Conservation (phyloP, 1,140 invertebrate genomes). For the Teleogryllus occipitalis region DNA sequence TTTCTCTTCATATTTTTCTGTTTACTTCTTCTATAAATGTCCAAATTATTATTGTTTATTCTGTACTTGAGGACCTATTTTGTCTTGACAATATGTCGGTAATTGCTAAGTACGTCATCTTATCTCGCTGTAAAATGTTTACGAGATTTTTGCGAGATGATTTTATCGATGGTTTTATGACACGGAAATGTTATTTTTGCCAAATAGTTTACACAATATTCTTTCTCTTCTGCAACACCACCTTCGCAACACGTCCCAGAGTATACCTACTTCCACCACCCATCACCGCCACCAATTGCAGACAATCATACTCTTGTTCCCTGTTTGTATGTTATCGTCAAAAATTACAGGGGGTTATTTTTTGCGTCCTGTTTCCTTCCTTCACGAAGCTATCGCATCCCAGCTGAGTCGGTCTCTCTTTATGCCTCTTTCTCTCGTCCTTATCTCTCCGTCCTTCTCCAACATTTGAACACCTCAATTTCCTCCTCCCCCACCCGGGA, state of each 20-base stretch:
- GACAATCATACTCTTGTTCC: conserved; percentile 4
- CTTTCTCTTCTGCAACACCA: background rate
- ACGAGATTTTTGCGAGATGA: no score
- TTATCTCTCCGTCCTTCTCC: background rate
- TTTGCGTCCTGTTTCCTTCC: background rate
- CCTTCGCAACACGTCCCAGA: background rate
- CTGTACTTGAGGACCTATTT: no score
- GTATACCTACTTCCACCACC: background rate
- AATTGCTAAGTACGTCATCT: no score
- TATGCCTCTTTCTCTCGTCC: background rate
- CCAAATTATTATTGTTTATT: no score
- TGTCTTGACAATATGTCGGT: no score
- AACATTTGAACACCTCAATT: conserved; percentile 1
- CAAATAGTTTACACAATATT: no score
- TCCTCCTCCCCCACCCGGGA: background rate
- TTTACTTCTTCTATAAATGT: no score
- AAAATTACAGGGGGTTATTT: conserved; percentile 2
- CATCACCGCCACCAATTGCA: background rate
- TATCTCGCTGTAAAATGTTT: no score
- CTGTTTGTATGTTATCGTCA: conserved; percentile 4
- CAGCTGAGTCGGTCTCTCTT: background rate
- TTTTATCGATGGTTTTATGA: no score
- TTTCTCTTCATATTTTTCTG: no score
- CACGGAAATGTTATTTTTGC: no score
- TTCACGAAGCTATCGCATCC: background rate